Evolutionary conservation across 2,113 vertebrate species (phyloP), one percentile per base, ranked within the genome.

Genomic region (Pionites leucogaster): DNA sequence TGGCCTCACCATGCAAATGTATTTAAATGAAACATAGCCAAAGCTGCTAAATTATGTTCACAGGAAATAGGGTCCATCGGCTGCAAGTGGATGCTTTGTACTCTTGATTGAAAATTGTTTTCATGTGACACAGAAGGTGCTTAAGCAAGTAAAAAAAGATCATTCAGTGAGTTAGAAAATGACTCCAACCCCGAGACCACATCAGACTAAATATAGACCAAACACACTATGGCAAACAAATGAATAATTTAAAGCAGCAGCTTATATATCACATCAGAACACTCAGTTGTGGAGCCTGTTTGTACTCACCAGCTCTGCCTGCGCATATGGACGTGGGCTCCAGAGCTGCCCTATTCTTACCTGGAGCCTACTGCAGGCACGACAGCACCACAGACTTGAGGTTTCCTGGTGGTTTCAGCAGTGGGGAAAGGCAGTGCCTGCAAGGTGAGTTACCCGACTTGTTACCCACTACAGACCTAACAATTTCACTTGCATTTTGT

Each of bases 131-230:
- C 41, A 53, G 86, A 86, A 92, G 86, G 84, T 65, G 86, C 96
- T 97, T 92, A 92, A 91, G 82, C 97, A 75, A 96, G 57, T 83
- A 41, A 74, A 91, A 89, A 81, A 27, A 74, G 69, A 96, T 93
- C 97, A 95, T 84, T 96, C 92, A 92, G 13, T 81, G 91, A 97
- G 90, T 96, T 88, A 94, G 93, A 96, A 97, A 97, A 97, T 95
- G 95, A 84, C 93, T 94, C 80, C 63, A 86, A 62, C 97, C 80
- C 64, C 95, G 14, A 95, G 89, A 97, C 90, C 85, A 16, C 79
- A 76, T 89, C 93, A 90, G 86, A 85, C 79, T 94, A 88, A 95
- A 90, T 90, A 92, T 91, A 96, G 95, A 96, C 80, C 67, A 96
- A 95, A 95, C 77, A 97, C 95, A 93, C 92, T 64, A 86, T 28